These are phyloP conservation scores for Alligator mississippiensis DNA, from an alignment of 2,113 vertebrate species.

Conservation along the genomic window DNA sequence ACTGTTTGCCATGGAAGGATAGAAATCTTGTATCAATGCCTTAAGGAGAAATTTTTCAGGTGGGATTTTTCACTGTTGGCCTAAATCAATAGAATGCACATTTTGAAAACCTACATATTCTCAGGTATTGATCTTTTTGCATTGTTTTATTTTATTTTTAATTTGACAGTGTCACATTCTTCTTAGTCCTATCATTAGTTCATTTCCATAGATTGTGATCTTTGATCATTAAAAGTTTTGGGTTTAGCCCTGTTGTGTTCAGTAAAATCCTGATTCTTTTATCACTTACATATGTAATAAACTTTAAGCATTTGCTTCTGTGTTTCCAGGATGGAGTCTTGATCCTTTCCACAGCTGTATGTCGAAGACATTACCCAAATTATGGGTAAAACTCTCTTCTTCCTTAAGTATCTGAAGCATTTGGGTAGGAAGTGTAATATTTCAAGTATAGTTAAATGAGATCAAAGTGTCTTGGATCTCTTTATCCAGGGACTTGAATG, in stretches of 20 bases:
- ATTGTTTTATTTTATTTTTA: background rate
- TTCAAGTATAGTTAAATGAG: background rate
- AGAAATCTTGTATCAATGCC: background rate
- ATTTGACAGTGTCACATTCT: background rate
- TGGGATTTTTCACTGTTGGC: background rate
- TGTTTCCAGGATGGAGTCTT: background rate
- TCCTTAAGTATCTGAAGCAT: background rate
- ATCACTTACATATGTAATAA: rapidly evolving
- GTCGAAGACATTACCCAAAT: background rate
- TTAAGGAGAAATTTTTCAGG: background rate
- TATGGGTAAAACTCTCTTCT: background rate
- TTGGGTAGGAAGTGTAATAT: background rate
- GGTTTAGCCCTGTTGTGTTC: background rate
- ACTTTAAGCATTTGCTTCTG: background rate
- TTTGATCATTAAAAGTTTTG: background rate
- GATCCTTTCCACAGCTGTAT: background rate
- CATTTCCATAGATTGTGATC: background rate
- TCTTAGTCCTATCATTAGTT: background rate
- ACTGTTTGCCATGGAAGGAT: background rate
- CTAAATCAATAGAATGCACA: background rate
- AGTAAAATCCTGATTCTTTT: background rate
- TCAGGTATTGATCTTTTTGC: background rate
- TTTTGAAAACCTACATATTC: background rate
- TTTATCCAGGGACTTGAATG: background rate
- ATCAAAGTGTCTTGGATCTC: background rate